Conservation (phyloP, 2,797 vertebrate genomes). For the Enteromius viviparus region DNA sequence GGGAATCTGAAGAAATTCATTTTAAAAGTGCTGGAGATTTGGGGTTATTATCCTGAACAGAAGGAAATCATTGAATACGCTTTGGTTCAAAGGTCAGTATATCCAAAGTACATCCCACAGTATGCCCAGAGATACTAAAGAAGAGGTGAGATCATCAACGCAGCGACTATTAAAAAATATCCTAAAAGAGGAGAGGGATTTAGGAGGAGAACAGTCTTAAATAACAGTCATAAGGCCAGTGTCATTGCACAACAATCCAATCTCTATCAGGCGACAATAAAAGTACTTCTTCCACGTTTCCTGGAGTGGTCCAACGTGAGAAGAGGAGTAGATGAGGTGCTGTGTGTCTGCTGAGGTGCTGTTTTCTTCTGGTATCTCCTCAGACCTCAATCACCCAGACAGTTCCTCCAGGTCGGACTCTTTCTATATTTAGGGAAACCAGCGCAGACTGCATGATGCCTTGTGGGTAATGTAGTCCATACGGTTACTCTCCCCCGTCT, state of each 20-base stretch:
- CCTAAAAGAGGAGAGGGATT: conserved; percentile 65
- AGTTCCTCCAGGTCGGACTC: conserved; percentile 64
- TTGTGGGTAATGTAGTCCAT: conserved; percentile 64
- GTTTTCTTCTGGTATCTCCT: conserved; percentile 39
- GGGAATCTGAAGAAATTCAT: conserved; percentile 85
- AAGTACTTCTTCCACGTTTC: conserved; percentile 18
- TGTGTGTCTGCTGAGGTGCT: conserved; percentile 30
- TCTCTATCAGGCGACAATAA: conserved; percentile 40
- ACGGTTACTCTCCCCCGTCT: conserved; percentile 59
- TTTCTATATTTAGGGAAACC: conserved; percentile 61
- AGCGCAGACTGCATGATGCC: conserved; percentile 74
- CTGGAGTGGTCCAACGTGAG: conserved; percentile 36
- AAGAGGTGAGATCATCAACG: conserved; percentile 62
- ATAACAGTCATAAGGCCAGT: conserved; percentile 78
- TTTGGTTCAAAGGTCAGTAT: conserved; percentile 65
- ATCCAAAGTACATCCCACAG: conserved; percentile 71
- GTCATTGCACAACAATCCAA: conserved; percentile 62
- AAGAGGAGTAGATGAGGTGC: conserved; percentile 26
- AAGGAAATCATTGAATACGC: conserved; percentile 63
- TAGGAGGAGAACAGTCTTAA: conserved; percentile 75
- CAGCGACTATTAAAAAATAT: conserved; percentile 63
- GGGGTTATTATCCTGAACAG: conserved; percentile 70
- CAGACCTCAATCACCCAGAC: conserved; percentile 63
- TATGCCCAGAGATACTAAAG: conserved; percentile 56
- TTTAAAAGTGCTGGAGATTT: conserved; percentile 62